Evolutionary conservation across 2,888 invertebrate species (phyloP), one percentile per base, ranked within the genome.

Genomic region (Cosmorhoe ocellata): DNA sequence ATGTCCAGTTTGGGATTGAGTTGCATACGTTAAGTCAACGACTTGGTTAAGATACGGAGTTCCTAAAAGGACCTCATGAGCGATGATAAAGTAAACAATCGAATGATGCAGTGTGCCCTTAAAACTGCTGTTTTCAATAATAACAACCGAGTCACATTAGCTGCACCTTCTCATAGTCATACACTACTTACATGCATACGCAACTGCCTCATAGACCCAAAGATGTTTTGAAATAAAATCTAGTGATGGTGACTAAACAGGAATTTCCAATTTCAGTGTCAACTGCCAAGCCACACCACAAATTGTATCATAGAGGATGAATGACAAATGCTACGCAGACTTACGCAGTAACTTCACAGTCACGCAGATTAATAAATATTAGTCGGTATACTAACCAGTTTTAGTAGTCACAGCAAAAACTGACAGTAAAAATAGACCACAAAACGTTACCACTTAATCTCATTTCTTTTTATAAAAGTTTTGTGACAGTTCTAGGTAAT

Each of bases 401-500:
- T 24, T 18, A 18, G 18, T 18, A n/a, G n/a, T n/a, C n/a, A n/a
- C n/a, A n/a, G n/a, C n/a, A n/a, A n/a, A n/a, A 18, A 18, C 2
- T 18, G 18, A 18, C 4, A 4, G 4, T 18, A 18, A 18, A 18
- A 18, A 18, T 18, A 4, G n/a, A n/a, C n/a, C n/a, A 18, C 18
- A 18, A 3, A 3, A 18, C 18, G 4, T 18, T 18, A n/a, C n/a
- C n/a, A n/a, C 31, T 38, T 46, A 32, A 30, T 24, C 36, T 38
- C 28, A 2, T 10, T 6, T 9, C 14, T 42, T 37, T 56, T 51
- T 42, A 38, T 40, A 24, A 38, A 26, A 36, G n/a, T n/a, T 45
- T 39, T 41, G 33, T 31, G 49, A 48, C 45, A 32, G 37, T 37
- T 44, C 51, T 67, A 61, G 58, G 54, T 49, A 54, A 49, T 61